Base-by-base conservation (phyloP, 1,140 invertebrate species). In the Cardiocondyla obscurior region DNA sequence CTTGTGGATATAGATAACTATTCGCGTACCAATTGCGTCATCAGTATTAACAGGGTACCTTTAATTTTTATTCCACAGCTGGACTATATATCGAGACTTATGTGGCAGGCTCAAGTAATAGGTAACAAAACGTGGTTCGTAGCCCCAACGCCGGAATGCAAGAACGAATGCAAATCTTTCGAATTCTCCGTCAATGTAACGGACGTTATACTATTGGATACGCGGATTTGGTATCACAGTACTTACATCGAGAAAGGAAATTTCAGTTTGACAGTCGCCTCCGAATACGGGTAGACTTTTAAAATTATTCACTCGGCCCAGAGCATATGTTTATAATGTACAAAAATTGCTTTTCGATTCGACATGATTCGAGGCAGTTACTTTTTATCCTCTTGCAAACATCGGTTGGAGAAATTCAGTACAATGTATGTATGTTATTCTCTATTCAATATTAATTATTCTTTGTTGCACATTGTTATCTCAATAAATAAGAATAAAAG, bases 81-180 rank as follows among this genome's bases (percentile, higher is more conserved):
- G 89, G 98, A 99, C 94, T 98, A 98, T 90, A 98, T 99, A 74
- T 96, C 97, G 70, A 95, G 98, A 65, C 95, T 98, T 5, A 98
- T 98, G 95, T 99, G 98, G 98, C 98, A 99, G 94, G 98, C 97
- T 0, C 98, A 99, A 94, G 95, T 99, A 39, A 95, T 95, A 88
- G 98, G 98, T 0, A 96, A 95, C 85, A 99, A 99, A 94, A 96
- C 95, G 2, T 99, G 98, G 98, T 95, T 94, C 8, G 94, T 99
- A 14, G 95, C 96, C 14, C 98, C 98, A 1, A 96, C 97, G 1
- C 97, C 97, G 0, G 98, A 99, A 94, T 99, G 98, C 95, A 97
- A 98, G 90, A 90, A 95, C 91, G 92, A 96, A 72, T 99, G 98
- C 90, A 90, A 95, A 53, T 94, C 94, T 25, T 95, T 99, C 83